Conservation (phyloP, 2,888 invertebrate species). For the Taenaris catops region DNA sequence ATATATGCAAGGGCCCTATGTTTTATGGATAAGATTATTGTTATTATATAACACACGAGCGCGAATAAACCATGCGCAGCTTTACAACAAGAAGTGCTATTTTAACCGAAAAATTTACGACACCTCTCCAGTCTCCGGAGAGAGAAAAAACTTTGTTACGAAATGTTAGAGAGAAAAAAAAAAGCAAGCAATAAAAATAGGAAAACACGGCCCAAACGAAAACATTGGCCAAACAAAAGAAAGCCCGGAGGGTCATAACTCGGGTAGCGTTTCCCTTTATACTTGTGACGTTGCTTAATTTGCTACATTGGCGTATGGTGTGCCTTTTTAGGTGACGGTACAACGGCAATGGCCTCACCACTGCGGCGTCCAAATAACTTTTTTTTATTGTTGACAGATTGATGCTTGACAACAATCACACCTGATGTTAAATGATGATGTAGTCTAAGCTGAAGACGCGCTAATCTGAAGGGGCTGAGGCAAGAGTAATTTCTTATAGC, state of each 20-base stretch:
- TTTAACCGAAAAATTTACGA: conserved; percentile 10
- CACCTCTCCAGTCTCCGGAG: conserved; percentile 21
- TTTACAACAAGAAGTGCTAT: conserved; percentile 8
- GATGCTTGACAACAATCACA: no score
- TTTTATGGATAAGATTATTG: no score
- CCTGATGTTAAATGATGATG: no score
- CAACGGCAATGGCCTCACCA: no score
- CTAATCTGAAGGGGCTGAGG: no score
- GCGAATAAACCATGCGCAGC: no score
- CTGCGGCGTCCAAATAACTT: no score
- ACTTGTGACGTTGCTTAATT: conserved; percentile 62
- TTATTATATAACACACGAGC: no score
- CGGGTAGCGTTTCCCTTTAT: conserved; percentile 64
- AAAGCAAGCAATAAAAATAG: conserved; percentile 42
- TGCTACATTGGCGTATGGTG: conserved; percentile 41
- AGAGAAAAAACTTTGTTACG: conserved; percentile 37
- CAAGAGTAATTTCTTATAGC: no score
- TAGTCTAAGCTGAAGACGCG: no score
- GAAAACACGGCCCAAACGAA: conserved; percentile 44
- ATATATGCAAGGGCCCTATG: no score
- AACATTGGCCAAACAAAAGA: conserved; percentile 66
- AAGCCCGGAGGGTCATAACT: conserved; percentile 65
- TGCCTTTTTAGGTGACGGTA: conserved; percentile 5
- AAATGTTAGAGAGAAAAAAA: conserved; percentile 34
- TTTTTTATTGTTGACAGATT: no score